Evolutionary conservation across 2,113 vertebrate species (phyloP).

Genomic region (Myiopsitta monachus): DNA sequence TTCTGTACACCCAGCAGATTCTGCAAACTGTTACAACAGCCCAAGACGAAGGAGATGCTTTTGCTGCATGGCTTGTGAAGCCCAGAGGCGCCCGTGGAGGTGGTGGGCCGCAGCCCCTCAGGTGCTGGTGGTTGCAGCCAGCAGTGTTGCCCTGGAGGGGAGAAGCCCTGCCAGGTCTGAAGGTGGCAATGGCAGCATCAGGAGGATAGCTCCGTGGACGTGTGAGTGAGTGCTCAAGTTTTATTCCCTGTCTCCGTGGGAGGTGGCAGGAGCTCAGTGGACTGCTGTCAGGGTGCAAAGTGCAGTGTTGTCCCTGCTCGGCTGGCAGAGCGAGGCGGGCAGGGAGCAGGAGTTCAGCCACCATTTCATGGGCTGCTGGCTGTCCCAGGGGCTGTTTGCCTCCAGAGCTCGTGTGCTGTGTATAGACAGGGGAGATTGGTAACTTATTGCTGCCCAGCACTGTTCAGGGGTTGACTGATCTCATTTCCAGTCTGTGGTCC

Average conservation of each 20-base stretch:
- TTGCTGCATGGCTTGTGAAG: rapidly evolving
- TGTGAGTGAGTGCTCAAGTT: neutral
- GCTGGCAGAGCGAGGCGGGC: neutral
- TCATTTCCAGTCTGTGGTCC: neutral
- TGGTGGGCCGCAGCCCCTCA: neutral
- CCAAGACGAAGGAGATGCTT: neutral
- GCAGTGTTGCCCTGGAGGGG: no score
- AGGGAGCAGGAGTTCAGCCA: neutral
- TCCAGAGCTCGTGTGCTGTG: rapidly evolving
- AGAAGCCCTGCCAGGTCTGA: rapidly evolving
- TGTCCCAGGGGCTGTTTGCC: rapidly evolving
- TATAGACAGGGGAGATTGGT: neutral
- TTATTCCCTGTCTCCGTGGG: neutral
- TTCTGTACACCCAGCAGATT: neutral
- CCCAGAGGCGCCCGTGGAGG: neutral
- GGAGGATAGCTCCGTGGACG: rapidly evolving
- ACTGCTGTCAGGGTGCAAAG: neutral
- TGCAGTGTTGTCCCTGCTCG: rapidly evolving
- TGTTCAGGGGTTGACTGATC: neutral
- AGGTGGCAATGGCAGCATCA: neutral
- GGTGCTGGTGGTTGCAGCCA: neutral
- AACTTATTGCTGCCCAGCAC: neutral
- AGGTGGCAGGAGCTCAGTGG: neutral
- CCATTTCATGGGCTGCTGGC: neutral
- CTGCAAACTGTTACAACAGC: neutral